These are phyloP conservation scores for Cyanoramphus novaezelandiae DNA, from an alignment of 2,113 vertebrate species.

Conservation along the genomic window DNA sequence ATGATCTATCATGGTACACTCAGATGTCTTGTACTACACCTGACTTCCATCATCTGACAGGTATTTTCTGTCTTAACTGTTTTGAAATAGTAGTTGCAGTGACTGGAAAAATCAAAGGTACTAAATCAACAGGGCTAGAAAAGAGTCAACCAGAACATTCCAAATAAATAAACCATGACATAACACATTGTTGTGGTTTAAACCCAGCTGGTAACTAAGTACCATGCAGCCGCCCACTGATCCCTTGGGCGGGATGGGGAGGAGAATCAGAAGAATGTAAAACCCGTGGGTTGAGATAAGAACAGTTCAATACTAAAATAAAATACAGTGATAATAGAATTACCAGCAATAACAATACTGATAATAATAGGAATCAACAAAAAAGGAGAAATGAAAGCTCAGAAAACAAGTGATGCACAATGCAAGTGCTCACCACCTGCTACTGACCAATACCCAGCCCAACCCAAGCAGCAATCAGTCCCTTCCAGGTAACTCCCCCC, in stretches of 20 bases:
- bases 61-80: background rate
- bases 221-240: background rate
- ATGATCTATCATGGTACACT: background rate
- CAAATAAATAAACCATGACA: background rate
- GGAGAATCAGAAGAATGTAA: background rate
- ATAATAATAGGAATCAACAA: background rate
- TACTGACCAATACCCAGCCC: background rate
- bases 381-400: background rate
- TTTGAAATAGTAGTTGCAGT: background rate
- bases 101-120: background rate
- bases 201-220: background rate
- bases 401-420: background rate
- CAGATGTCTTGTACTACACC: background rate
- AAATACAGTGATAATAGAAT: background rate
- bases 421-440: background rate
- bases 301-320: background rate
- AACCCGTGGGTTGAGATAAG: background rate
- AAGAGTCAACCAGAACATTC: background rate
- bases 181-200: background rate
- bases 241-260: background rate
- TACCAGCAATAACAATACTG: background rate
- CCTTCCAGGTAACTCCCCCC: background rate
- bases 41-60: background rate
- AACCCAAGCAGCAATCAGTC: fast-evolving
- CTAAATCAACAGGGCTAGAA: background rate